phyloP scores from a whole-genome alignment of 2,113 vertebrate species.

The Connochaetes taurinus region DNA sequence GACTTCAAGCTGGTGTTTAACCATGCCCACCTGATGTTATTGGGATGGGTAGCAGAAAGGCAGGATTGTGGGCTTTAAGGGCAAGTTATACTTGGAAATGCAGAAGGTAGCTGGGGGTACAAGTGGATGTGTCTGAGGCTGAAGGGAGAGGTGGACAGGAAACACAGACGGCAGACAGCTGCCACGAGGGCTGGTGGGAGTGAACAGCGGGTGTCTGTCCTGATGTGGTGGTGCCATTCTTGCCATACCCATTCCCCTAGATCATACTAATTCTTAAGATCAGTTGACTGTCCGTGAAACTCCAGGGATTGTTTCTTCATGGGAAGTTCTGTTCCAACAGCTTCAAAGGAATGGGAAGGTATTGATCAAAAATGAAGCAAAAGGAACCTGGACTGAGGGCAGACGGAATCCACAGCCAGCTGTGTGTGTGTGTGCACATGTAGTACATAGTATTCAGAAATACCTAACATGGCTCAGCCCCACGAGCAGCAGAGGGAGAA shows the following conservation, averaged over 20 bases:
- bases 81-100: background rate
- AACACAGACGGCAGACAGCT: background rate
- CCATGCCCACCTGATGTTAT: background rate
- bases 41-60: background rate
- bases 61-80: background rate
- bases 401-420: background rate
- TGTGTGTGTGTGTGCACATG: fast-evolving
- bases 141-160: background rate
- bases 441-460: background rate
- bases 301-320: background rate
- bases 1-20: background rate
- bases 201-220: background rate
- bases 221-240: background rate
- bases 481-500: background rate
- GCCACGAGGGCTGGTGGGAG: background rate
- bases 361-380: background rate
- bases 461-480: background rate
- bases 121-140: background rate
- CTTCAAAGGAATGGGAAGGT: constrained; percentile 6
- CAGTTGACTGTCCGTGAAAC: background rate
- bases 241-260: background rate
- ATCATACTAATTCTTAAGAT: background rate
- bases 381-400: background rate
- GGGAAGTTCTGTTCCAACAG: background rate
- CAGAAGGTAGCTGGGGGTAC: background rate